These are phyloP conservation scores for Natator depressus DNA, from an alignment of 2,113 vertebrate species.

Conservation along the genomic window DNA sequence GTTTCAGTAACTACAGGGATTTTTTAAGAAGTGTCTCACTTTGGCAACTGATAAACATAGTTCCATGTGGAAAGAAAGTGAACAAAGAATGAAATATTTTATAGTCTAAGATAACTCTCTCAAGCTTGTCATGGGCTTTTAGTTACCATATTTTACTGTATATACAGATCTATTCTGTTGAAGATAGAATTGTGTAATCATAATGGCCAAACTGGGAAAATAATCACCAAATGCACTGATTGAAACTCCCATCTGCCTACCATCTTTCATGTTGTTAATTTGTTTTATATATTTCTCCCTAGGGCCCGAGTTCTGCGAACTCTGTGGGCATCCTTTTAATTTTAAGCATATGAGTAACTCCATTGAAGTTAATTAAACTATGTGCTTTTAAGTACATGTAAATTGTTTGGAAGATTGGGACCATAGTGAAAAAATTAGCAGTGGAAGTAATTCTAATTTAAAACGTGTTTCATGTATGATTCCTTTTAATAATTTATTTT, in stretches of 20 bases:
- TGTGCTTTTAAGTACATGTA: neutral
- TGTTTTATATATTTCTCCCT: neutral
- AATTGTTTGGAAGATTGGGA: neutral
- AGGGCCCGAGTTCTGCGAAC: neutral
- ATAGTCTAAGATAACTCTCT: neutral
- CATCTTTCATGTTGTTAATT: neutral
- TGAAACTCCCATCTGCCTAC: neutral
- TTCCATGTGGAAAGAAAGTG: neutral
- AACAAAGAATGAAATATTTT: neutral
- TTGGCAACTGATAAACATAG: neutral
- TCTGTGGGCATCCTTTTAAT: neutral
- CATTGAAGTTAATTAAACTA: neutral
- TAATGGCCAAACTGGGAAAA: slow-evolving; percentile 12
- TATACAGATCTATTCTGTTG: neutral
- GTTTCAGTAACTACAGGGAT: neutral
- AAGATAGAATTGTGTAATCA: neutral
- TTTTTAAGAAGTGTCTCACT: neutral
- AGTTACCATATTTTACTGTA: slow-evolving; percentile 29
- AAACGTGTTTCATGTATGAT: neutral
- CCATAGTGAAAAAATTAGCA: neutral
- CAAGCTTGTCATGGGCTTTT: neutral
- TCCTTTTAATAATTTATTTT: neutral
- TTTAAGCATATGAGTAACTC: neutral
- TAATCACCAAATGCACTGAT: neutral
- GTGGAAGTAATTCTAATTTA: neutral